Evolutionary conservation across 1,140 invertebrate species (phyloP).

Genomic region (Mactra quadrangularis): DNA sequence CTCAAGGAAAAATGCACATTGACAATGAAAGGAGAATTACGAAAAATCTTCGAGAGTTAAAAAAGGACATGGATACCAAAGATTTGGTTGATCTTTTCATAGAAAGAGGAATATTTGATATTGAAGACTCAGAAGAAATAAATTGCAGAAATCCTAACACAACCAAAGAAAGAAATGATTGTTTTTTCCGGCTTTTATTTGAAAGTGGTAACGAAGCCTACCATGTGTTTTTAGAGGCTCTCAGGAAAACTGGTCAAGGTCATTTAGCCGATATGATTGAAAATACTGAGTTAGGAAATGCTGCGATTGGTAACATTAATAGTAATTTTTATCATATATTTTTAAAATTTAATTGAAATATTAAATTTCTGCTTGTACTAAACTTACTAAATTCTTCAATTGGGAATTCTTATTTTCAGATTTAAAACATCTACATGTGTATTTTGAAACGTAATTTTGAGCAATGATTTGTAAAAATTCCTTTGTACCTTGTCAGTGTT

Average conservation of each 20-base stretch:
- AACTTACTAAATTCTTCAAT: too few species aligned
- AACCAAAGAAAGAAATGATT: constrained; percentile 33
- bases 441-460: too few species aligned
- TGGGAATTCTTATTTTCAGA: too few species aligned
- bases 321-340: too few species aligned
- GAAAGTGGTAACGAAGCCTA: constrained; percentile 42
- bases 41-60: constrained; percentile 44
- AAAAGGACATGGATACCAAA: constrained; percentile 52
- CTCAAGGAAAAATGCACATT: constrained; percentile 20
- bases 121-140: constrained; percentile 46
- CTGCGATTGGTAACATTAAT: too few species aligned
- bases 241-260: not conserved
- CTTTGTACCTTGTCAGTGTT: too few species aligned
- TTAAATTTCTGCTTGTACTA: too few species aligned
- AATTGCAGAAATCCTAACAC: constrained; percentile 58
- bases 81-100: constrained; percentile 49
- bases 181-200: constrained; percentile 36
- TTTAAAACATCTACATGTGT: too few species aligned
- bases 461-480: too few species aligned
- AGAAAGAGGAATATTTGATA: constrained; percentile 50
- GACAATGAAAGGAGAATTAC: constrained; percentile 41
- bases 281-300: constrained; percentile 27
- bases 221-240: constrained; percentile 41
- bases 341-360: too few species aligned
- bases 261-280: constrained; percentile 46